Evolutionary conservation across 2,113 vertebrate genomes (phyloP).

Genomic region (Nestor notabilis): DNA sequence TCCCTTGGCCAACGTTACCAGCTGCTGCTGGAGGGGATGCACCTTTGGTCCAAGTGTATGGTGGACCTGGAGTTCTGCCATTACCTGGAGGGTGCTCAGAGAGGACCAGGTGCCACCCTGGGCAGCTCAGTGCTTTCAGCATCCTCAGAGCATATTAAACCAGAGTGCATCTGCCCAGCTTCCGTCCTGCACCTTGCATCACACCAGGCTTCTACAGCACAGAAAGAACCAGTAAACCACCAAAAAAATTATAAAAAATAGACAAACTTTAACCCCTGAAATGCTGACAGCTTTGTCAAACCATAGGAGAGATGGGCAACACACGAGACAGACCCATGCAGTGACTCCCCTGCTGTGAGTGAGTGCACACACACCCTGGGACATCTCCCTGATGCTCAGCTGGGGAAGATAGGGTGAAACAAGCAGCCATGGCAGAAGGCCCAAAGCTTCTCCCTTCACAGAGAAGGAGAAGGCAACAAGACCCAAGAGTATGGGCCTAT

Average conservation of each 20-base stretch:
- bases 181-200: background rate
- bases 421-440: background rate
- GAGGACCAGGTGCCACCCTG: background rate
- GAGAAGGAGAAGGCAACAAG: background rate
- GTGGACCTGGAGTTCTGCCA: background rate
- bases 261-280: background rate
- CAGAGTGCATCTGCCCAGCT: background rate
- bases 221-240: background rate
- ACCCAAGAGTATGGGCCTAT: background rate
- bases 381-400: background rate
- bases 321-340: background rate
- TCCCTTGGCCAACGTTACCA: accelerated
- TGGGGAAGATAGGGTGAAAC: background rate
- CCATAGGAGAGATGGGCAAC: accelerated
- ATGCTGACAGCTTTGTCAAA: background rate
- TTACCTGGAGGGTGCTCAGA: accelerated
- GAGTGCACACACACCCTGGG: background rate
- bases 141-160: background rate
- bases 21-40: background rate
- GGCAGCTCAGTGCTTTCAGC: background rate
- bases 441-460: background rate
- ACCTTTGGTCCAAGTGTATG: accelerated
- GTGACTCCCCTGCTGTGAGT: accelerated
- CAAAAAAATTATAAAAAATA: background rate
- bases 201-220: accelerated